phyloP scores from a whole-genome alignment of 2,113 vertebrate genomes.

The Lepus europaeus region DNA sequence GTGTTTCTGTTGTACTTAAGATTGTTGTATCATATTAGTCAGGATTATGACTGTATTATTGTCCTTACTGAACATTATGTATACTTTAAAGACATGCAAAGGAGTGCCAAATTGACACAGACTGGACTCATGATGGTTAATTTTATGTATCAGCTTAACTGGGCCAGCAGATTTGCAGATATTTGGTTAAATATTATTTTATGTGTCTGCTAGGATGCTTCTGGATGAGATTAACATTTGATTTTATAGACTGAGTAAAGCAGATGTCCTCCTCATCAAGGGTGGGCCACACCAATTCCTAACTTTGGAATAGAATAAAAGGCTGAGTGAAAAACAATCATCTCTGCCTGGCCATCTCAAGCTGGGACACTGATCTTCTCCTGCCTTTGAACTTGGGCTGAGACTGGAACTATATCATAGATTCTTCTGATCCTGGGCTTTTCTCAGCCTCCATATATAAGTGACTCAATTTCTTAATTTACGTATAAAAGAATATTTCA shows the following conservation, averaged over 20 bases:
- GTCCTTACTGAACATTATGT: neutral
- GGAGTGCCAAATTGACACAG: neutral
- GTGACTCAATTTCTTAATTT: neutral
- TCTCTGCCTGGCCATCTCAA: neutral
- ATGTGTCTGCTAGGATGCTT: neutral
- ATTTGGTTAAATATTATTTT: neutral
- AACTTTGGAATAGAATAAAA: neutral
- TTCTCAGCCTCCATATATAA: neutral
- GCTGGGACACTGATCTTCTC: neutral
- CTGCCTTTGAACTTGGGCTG: neutral
- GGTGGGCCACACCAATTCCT: neutral
- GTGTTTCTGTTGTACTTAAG: neutral
- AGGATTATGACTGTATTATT: neutral
- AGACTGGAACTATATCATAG: neutral
- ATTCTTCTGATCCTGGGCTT: neutral
- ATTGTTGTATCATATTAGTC: neutral
- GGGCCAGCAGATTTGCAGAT: neutral
- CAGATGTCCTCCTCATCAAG: neutral
- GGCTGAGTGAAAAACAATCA: neutral
- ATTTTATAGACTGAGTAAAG: neutral
- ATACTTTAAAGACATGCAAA: neutral
- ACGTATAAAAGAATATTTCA: neutral
- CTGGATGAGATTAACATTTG: neutral
- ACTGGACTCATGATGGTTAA: neutral
- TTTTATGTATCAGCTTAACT: neutral